These are phyloP conservation scores for Puffinus mauretanicus DNA, from an alignment of 2,113 vertebrate species.

Conservation along the genomic window DNA sequence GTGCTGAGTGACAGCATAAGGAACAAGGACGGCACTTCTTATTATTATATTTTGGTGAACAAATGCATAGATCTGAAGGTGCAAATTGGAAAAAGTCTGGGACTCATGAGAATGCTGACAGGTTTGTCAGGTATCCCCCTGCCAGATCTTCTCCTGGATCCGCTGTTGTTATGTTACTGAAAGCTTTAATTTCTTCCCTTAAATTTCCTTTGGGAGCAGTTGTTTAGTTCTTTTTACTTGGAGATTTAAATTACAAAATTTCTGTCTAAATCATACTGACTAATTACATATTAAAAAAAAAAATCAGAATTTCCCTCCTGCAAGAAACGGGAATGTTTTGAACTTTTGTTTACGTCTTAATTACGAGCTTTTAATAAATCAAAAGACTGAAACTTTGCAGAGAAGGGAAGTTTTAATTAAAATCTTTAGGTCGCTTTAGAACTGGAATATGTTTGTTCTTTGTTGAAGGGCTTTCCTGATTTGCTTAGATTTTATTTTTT, in stretches of 20 bases:
- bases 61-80: constrained; percentile 16
- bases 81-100: background rate
- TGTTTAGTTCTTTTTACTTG: background rate
- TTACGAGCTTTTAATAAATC: background rate
- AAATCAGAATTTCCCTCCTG: background rate
- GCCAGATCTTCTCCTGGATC: background rate
- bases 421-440: background rate
- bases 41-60: background rate
- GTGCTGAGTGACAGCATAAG: background rate
- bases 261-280: background rate
- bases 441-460: background rate
- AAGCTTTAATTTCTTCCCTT: background rate
- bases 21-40: background rate
- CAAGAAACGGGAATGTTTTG: background rate
- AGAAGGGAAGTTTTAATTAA: background rate
- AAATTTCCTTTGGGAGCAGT: background rate
- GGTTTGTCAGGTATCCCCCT: background rate
- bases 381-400: background rate
- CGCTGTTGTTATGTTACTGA: background rate
- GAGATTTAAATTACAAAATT: background rate
- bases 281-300: background rate
- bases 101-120: background rate
- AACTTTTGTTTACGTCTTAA: background rate
- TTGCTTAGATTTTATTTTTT: background rate
- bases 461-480: background rate